These are phyloP conservation scores for Cheilosia pagana DNA, from an alignment of 2,888 invertebrate species.

Conservation along the genomic window DNA sequence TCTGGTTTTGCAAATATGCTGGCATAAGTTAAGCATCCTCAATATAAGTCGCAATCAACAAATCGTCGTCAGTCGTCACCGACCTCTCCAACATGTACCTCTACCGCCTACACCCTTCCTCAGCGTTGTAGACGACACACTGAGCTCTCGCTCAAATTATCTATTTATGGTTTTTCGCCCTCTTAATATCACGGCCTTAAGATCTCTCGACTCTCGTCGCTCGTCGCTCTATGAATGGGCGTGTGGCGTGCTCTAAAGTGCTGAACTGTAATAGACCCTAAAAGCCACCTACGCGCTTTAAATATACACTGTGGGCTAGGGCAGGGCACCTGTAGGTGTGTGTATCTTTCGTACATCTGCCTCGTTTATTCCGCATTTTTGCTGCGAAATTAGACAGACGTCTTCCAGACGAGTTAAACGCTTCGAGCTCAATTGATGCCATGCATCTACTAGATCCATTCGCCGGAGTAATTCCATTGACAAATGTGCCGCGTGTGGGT, in stretches of 20 bases:
- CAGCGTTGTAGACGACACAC: neutral
- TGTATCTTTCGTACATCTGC: conserved; percentile 36
- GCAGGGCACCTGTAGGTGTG: conserved; percentile 60
- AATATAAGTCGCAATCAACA: conserved; percentile 30
- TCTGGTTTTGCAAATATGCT: conserved; percentile 37
- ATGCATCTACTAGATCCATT: conserved; percentile 13
- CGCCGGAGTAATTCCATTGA: conserved; percentile 35
- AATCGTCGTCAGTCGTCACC: conserved; percentile 31
- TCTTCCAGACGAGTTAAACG: conserved; percentile 47
- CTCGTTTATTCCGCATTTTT: conserved; percentile 48
- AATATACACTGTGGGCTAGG: no score
- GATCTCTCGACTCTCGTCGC: neutral
- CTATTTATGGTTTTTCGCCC: conserved; percentile 30
- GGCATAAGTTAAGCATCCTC: conserved; percentile 23
- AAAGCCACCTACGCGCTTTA: conserved; percentile 47
- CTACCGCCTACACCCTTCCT: conserved; percentile 18
- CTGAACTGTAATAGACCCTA: conserved; percentile 46
- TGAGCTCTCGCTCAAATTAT: conserved; percentile 30
- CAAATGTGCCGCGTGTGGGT: conserved; percentile 42
- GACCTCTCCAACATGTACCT: conserved; percentile 18
- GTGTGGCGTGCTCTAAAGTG: conserved; percentile 33
- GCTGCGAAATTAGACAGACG: conserved; percentile 57
- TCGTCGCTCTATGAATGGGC: conserved; percentile 8
- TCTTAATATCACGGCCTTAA: neutral
- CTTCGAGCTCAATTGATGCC: conserved; percentile 22